phyloP scores from a whole-genome alignment of 2,797 vertebrate species.

The Sarcoramphus papa region DNA sequence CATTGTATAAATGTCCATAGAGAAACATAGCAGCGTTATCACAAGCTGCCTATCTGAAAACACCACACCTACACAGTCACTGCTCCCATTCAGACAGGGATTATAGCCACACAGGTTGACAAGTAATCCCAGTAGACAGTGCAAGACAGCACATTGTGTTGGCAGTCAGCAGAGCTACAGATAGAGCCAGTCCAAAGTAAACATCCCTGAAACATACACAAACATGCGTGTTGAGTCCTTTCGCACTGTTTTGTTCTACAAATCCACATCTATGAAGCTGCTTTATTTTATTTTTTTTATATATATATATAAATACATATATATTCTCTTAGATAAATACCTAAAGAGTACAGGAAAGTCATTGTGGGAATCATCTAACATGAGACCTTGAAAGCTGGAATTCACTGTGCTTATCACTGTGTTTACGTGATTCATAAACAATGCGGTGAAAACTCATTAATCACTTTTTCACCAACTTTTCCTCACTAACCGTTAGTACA shows the following conservation, averaged over 20 bases:
- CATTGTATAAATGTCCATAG: fast-evolving
- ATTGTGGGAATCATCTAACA: background rate
- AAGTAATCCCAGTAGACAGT: background rate
- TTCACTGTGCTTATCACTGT: background rate
- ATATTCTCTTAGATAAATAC: background rate
- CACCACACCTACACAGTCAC: background rate
- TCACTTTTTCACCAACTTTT: background rate
- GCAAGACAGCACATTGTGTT: fast-evolving
- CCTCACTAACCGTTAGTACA: background rate
- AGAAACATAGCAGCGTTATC: background rate
- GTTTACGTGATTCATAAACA: background rate
- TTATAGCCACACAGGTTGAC: background rate
- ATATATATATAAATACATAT: background rate
- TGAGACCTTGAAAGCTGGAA: background rate
- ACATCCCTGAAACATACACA: background rate
- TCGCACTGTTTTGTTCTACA: background rate
- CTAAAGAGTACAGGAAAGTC: background rate
- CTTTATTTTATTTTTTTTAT: background rate
- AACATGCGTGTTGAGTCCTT: background rate
- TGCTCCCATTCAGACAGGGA: background rate
- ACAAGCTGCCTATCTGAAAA: background rate
- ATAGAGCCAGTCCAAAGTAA: background rate
- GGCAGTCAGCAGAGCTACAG: background rate
- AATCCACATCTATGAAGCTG: background rate
- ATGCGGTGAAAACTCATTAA: background rate